Conservation (phyloP, 2,797 vertebrate genomes). For the Lophura swinhoii region DNA sequence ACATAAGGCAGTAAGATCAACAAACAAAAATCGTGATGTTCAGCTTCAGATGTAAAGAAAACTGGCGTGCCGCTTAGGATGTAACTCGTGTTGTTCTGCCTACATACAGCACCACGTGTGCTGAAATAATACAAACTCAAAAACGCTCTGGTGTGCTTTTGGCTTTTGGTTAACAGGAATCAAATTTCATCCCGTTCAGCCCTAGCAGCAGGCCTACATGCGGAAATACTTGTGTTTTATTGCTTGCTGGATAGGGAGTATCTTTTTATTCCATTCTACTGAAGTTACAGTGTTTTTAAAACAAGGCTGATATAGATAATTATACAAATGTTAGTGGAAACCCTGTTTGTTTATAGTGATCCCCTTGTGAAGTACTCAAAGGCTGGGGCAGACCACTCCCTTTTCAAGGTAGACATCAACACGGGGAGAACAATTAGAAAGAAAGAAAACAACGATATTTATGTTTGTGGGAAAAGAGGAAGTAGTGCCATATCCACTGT, state of each 20-base stretch:
- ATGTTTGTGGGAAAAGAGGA: slow-evolving; percentile 16
- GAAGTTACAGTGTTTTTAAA: neutral
- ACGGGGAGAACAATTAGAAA: neutral
- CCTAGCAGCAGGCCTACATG: neutral
- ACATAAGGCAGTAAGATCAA: neutral
- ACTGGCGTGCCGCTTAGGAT: neutral
- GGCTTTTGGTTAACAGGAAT: neutral
- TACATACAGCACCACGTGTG: neutral
- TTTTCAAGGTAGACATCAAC: neutral
- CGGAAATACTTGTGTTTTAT: neutral
- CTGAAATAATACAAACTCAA: neutral
- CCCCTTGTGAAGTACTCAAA: neutral
- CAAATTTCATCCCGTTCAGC: neutral
- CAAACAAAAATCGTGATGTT: neutral
- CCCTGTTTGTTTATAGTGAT: neutral
- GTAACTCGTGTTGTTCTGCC: neutral
- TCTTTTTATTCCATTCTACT: neutral
- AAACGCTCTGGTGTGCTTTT: neutral
- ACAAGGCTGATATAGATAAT: fast-evolving
- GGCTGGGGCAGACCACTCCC: neutral
- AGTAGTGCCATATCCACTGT: neutral
- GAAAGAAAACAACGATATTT: neutral
- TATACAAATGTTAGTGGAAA: neutral
- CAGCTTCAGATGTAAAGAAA: neutral
- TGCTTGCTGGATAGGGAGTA: neutral